phyloP scores from a whole-genome alignment of 2,113 vertebrate genomes.

The Osmerus eperlanus region DNA sequence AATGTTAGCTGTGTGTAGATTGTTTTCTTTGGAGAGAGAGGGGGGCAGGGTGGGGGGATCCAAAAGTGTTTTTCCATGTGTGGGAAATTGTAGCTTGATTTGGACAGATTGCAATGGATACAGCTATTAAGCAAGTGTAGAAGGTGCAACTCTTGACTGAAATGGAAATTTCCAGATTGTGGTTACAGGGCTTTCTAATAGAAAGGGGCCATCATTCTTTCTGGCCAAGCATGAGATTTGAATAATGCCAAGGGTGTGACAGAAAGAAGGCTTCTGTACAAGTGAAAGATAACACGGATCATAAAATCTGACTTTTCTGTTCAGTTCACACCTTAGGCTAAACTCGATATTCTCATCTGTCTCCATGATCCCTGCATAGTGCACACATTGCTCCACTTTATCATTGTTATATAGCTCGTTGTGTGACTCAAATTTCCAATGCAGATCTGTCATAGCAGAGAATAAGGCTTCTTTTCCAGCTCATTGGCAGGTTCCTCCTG shows the following conservation, averaged over 20 bases:
- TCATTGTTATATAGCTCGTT: not conserved
- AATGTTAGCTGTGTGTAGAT: too few relatives aligned
- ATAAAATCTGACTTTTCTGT: constrained; percentile 15
- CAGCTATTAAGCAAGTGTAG: too few relatives aligned
- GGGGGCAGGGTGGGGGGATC: too few relatives aligned
- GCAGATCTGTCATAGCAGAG: not conserved
- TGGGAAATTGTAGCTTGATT: too few relatives aligned
- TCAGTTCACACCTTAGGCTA: constrained; percentile 15
- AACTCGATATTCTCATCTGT: not conserved
- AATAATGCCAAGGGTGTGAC: not conserved
- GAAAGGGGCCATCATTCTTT: constrained; percentile 17
- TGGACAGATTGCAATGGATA: too few relatives aligned
- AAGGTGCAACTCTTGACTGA: too few relatives aligned
- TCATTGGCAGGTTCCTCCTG: constrained; percentile 26
- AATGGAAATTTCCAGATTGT: not conserved
- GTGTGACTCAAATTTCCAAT: too few relatives aligned
- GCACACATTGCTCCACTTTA: not conserved
- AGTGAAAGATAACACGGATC: constrained; percentile 21
- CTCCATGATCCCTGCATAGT: not conserved
- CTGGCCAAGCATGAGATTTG: constrained; percentile 24
- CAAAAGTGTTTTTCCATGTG: too few relatives aligned
- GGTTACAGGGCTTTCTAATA: constrained; percentile 17
- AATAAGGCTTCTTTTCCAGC: constrained; percentile 15
- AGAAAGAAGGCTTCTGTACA: too few relatives aligned
- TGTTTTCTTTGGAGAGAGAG: too few relatives aligned